These are phyloP conservation scores for Palythoa grandis DNA, from an alignment of 92 coral and sea anemone genomes.

Conservation along the genomic window DNA sequence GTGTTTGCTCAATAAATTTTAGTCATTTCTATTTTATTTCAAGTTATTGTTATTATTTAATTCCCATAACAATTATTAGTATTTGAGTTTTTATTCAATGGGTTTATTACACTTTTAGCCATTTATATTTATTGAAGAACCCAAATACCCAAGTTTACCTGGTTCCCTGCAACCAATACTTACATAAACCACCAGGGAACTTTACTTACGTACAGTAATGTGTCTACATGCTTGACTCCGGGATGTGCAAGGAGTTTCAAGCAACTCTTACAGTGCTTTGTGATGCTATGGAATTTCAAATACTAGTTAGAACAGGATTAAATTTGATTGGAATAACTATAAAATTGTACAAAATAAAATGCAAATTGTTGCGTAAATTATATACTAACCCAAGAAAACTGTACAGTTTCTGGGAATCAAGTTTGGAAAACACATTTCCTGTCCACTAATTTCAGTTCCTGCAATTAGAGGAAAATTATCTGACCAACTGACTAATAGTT, in stretches of 20 bases:
- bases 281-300: constrained; percentile 59
- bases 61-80: too few relatives aligned
- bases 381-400: constrained; percentile 68
- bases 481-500: not conserved
- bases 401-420: constrained; percentile 18
- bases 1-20: too few relatives aligned
- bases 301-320: constrained; percentile 47
- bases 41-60: too few relatives aligned
- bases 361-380: not conserved
- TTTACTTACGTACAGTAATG: constrained; percentile 71
- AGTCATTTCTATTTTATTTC: too few relatives aligned
- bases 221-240: constrained; percentile 94
- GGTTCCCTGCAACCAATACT: constrained; percentile 86
- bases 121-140: too few relatives aligned
- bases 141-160: constrained; percentile 48
- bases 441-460: constrained; percentile 53
- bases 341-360: not conserved
- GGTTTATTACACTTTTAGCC: too few relatives aligned
- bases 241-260: constrained; percentile 99
- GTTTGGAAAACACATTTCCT: constrained; percentile 16
- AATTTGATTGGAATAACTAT: not conserved
- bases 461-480: constrained; percentile 55
- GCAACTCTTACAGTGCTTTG: constrained; percentile 83
- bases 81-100: too few relatives aligned
- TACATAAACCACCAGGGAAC: constrained; percentile 69